A percentile compares a stretch with the other conserved stretches of the same genome.
Evolutionary conservation across 92 coral and sea anemone species (phyloP).

Genomic region (Porites lobata): DNA sequence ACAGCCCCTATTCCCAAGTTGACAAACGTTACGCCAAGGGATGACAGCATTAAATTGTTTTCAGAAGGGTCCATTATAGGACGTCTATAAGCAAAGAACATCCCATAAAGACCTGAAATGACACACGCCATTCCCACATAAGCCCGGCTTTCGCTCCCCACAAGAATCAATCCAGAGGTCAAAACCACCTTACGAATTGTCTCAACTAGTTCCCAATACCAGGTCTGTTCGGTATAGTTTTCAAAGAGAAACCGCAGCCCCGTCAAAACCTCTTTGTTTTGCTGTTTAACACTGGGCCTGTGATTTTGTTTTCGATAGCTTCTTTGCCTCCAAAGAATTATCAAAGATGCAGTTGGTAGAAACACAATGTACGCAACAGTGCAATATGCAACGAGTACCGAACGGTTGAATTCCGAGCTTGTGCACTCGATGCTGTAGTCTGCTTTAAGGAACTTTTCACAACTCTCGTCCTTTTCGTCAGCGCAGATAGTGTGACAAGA

Average conservation of each 20-base stretch:
- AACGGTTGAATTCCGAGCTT: too few species aligned
- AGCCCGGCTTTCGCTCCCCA: slow-evolving; percentile 11
- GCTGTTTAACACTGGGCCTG: too few species aligned
- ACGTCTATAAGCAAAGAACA: slow-evolving; percentile 21
- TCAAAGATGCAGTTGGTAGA: too few species aligned
- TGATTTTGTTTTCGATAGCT: too few species aligned
- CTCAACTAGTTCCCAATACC: slow-evolving; percentile 29
- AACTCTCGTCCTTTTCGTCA: too few species aligned
- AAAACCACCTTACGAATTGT: too few species aligned
- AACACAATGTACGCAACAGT: too few species aligned
- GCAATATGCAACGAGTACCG: too few species aligned
- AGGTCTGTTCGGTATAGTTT: slow-evolving; percentile 6
- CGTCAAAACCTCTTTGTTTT: neutral
- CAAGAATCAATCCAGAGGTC: slow-evolving; percentile 11
- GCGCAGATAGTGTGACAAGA: neutral
- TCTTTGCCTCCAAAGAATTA: slow-evolving; percentile 1
- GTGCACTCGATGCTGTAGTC: too few species aligned
- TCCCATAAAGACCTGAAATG: too few species aligned
- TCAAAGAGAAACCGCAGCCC: slow-evolving; percentile 19
- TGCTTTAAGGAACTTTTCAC: too few species aligned
- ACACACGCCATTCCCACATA: neutral
- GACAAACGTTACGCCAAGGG: slow-evolving; percentile 38
- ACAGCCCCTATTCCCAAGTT: slow-evolving; percentile 38
- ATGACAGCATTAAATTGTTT: slow-evolving; percentile 24
- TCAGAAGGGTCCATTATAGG: slow-evolving; percentile 37